Evolutionary conservation across 2,888 invertebrate genomes (phyloP).

Genomic region (Sacculina carcini): DNA sequence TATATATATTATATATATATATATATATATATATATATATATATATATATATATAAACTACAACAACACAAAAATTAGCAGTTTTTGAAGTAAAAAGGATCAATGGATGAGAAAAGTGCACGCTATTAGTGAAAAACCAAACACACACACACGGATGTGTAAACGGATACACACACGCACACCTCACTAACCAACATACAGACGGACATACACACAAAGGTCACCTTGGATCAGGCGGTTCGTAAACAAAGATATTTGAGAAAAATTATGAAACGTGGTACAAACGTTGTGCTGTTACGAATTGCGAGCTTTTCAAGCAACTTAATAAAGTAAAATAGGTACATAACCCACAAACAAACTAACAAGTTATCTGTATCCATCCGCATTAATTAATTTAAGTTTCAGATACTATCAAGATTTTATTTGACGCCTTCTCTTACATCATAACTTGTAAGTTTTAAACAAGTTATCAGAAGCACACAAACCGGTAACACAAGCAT

Average conservation of each 20-base stretch:
- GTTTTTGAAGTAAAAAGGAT: background rate
- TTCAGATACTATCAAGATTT: no score
- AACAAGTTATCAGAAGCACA: no score
- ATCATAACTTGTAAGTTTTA: no score
- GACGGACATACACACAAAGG: conserved; percentile 9
- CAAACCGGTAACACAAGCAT: no score
- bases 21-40: conserved; percentile 3
- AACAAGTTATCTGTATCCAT: no score
- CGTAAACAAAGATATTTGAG: conserved; percentile 12
- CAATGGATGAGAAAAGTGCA: background rate
- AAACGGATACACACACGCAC: background rate
- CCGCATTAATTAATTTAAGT: no score
- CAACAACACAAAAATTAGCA: background rate
- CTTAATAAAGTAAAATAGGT: no score
- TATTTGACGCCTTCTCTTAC: no score
- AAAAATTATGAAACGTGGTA: conserved; percentile 11
- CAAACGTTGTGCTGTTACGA: background rate
- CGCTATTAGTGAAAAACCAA: background rate
- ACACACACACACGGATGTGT: background rate
- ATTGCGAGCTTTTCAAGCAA: background rate
- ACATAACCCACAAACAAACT: no score
- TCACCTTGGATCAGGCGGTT: conserved; percentile 11
- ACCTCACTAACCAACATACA: background rate
- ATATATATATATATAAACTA: conserved; percentile 1
- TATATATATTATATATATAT: background rate